phyloP scores from a whole-genome alignment of 92 coral and sea anemone species.

The Phenganax marumi region DNA sequence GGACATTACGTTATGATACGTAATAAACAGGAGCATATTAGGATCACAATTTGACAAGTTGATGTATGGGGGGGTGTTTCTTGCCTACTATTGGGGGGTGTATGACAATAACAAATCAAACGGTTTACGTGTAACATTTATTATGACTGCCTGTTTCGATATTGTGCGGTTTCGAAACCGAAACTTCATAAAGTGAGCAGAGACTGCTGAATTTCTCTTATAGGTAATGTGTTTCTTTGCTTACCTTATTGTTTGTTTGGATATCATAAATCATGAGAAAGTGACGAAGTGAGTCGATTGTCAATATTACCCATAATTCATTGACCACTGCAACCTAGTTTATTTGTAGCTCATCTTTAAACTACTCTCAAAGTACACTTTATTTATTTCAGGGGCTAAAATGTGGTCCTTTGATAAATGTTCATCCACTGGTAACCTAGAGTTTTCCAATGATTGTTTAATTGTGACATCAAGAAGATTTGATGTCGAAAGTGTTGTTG shows the following conservation, averaged over 20 bases:
- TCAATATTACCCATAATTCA: no score
- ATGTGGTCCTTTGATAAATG: constrained; percentile 38
- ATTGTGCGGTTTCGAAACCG: not conserved
- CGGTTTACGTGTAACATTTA: no score
- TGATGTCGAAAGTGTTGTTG: constrained; percentile 39
- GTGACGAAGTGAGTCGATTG: no score
- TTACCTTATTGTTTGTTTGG: no score
- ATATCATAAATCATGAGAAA: no score
- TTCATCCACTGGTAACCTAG: constrained; percentile 39
- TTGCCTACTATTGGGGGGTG: no score
- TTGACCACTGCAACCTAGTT: no score
- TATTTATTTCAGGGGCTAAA: not conserved
- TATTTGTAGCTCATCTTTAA: no score
- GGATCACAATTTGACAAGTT: not conserved
- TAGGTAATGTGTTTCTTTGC: not conserved
- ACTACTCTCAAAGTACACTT: not conserved
- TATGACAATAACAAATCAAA: not conserved
- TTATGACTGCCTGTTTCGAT: not conserved
- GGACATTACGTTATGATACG: no score
- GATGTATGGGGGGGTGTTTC: not conserved
- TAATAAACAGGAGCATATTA: not conserved
- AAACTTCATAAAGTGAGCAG: not conserved
- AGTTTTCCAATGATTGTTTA: constrained; percentile 21
- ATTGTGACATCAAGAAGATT: constrained; percentile 33
- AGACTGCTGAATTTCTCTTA: not conserved